A percentile compares a stretch with the other conserved stretches of the same genome.
phyloP scores from a whole-genome alignment of 2,113 vertebrate genomes.

The Stomatorhinus ivindoensis region DNA sequence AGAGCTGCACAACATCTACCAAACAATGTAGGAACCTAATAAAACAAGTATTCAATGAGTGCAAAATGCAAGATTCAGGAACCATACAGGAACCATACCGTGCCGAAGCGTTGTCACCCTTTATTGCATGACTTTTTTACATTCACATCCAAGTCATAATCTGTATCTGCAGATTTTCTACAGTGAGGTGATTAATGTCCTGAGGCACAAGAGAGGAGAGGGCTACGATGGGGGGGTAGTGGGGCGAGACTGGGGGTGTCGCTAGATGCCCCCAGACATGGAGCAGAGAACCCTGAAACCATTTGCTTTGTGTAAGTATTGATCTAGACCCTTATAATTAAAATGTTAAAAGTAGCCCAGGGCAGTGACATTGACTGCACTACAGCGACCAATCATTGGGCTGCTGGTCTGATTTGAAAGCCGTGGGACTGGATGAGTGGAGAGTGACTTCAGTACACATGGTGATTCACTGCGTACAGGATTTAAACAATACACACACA shows the following conservation, averaged over 20 bases:
- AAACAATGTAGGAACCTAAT: neutral
- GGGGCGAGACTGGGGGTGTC: neutral
- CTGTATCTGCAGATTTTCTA: neutral
- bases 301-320: neutral
- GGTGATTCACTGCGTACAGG: neutral
- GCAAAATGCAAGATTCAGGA: neutral
- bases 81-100: neutral
- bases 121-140: neutral
- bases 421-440: no score
- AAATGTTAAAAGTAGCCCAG: neutral
- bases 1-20: neutral
- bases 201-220: neutral
- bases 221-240: neutral
- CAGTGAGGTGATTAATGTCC: neutral
- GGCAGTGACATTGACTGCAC: neutral
- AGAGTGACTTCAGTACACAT: neutral
- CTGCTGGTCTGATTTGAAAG: neutral
- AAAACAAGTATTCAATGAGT: neutral
- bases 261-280: neutral
- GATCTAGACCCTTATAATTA: slow-evolving; percentile 12
- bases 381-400: neutral
- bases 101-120: neutral
- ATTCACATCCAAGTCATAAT: neutral
- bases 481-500: neutral
- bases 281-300: neutral